A percentile compares a stretch with the other conserved stretches of the same genome.
These are phyloP conservation scores for Phallusia fumigata DNA, from an alignment of 23 tunicate species.

Conservation along the genomic window DNA sequence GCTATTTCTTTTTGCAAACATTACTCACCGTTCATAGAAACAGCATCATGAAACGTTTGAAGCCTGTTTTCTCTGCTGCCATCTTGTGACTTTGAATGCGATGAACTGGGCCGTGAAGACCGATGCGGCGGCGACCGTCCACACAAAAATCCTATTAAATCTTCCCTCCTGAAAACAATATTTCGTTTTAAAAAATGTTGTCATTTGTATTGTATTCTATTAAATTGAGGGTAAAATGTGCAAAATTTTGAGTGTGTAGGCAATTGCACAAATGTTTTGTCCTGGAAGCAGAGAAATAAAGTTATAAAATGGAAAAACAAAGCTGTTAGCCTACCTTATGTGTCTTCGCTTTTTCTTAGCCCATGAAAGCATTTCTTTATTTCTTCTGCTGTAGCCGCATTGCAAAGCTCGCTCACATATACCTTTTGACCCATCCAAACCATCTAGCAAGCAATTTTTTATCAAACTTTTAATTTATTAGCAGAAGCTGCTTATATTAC, in stretches of 20 bases:
- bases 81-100: constrained; percentile 18
- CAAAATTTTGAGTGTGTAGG: no score
- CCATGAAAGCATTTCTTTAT: constrained; percentile 83
- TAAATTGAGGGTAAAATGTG: background rate
- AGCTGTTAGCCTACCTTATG: constrained; percentile 34
- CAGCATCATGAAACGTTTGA: constrained; percentile 84
- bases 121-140: constrained; percentile 84
- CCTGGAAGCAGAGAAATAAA: no score
- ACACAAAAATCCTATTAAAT: constrained; percentile 64
- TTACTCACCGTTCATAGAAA: constrained; percentile 67
- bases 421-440: constrained; percentile 46
- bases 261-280: no score
- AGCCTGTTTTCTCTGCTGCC: constrained; percentile 35
- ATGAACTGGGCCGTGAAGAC: constrained; percentile 39
- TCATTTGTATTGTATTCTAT: background rate
- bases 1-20: background rate
- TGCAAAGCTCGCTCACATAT: constrained; percentile 52
- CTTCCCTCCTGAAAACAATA: constrained; percentile 72
- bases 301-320: background rate
- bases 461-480: background rate
- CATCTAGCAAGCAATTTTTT: constrained; percentile 45
- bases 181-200: background rate
- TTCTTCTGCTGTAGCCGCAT: constrained; percentile 69
- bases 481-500: no score
- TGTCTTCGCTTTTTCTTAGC: constrained; percentile 60